phyloP scores from a whole-genome alignment of 92 coral and sea anemone genomes.

The Epizoanthus rinbou region DNA sequence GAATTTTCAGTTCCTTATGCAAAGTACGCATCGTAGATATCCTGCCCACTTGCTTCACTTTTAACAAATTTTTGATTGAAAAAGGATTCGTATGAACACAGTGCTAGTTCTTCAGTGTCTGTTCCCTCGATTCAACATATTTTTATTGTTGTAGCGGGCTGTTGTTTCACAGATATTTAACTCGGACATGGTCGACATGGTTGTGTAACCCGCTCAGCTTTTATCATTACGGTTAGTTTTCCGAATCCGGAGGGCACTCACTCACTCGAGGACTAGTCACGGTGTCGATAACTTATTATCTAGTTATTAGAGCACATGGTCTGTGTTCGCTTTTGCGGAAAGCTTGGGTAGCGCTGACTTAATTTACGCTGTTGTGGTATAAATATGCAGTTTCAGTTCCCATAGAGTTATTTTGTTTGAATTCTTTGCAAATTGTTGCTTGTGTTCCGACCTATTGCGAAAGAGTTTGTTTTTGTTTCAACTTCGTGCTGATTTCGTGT shows the following conservation, averaged over 20 bases:
- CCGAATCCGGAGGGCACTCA: constrained; percentile 3
- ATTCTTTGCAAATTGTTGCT: not conserved
- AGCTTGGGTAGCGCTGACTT: not conserved
- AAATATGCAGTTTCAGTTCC: not conserved
- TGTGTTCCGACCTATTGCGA: constrained; percentile 29
- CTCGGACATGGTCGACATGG: constrained; percentile 13
- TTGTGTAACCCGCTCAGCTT: not conserved
- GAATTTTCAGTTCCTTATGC: not conserved
- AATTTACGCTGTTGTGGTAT: not conserved
- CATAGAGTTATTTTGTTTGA: not conserved
- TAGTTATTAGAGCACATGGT: not conserved
- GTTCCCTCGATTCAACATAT: not conserved
- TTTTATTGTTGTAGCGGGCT: not conserved
- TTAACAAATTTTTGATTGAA: constrained; percentile 25
- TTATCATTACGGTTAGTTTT: not conserved
- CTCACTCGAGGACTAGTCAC: not conserved
- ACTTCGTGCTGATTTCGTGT: constrained; percentile 26
- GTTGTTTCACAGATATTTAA: constrained; percentile 11
- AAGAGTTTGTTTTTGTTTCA: constrained; percentile 45
- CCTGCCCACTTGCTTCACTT: constrained; percentile 44
- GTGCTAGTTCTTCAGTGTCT: not conserved
- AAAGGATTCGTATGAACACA: not conserved
- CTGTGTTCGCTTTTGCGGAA: constrained; percentile 28
- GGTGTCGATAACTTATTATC: constrained; percentile 7
- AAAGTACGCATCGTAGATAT: constrained; percentile 11